Percentiles rank a stretch among this genome's conserved stretches.
Evolutionary conservation across 2,797 vertebrate genomes (phyloP).

Genomic region (Kryptolebias ocellatus): DNA sequence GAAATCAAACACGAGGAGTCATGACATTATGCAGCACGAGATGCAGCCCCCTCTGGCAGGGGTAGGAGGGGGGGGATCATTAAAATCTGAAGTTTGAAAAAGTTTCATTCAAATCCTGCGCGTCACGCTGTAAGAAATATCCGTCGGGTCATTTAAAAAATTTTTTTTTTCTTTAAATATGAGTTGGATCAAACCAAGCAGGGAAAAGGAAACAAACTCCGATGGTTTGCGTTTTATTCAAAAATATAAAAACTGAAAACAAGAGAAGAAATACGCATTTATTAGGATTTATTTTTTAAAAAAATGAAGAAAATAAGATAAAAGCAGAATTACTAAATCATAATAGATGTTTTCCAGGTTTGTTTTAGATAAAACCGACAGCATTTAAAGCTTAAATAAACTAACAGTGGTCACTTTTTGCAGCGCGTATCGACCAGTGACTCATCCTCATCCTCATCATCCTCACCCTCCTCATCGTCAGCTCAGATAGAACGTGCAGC

Average conservation of each 20-base stretch:
- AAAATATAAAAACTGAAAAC: no score
- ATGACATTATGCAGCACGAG: background rate
- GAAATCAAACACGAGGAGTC: no score
- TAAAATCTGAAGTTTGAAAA: background rate
- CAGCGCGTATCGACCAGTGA: conserved; percentile 29
- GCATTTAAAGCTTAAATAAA: background rate
- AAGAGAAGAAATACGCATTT: background rate
- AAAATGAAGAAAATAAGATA: conserved; percentile 2
- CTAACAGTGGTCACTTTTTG: conserved; percentile 26
- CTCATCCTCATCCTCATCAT: conserved; percentile 41
- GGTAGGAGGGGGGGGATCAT: background rate
- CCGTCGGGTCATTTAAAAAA: background rate
- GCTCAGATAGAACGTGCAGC: background rate
- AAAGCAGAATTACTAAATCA: background rate
- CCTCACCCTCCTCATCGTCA: conserved; percentile 43
- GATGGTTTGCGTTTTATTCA: no score
- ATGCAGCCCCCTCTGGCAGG: no score
- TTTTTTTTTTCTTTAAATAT: no score
- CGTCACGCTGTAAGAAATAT: conserved; percentile 52
- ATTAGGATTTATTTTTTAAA: background rate
- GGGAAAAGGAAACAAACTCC: no score
- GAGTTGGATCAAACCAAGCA: no score
- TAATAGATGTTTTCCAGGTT: no score
- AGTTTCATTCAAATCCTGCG: conserved; percentile 9
- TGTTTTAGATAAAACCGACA: background rate